phyloP scores from a whole-genome alignment of 2,113 vertebrate species.

The Entomyzon cyanotis region DNA sequence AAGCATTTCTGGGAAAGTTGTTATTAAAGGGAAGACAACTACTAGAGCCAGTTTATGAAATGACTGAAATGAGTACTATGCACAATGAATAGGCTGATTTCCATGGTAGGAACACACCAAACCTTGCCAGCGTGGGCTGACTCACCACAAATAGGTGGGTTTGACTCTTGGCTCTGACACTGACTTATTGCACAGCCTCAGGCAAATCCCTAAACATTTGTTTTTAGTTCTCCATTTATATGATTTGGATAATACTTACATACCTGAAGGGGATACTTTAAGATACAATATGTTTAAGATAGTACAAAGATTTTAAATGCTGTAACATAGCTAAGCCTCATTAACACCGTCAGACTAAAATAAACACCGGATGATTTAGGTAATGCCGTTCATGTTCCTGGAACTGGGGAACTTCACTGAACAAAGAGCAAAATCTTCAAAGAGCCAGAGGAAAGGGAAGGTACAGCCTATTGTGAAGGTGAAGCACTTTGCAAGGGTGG shows the following conservation, averaged over 20 bases:
- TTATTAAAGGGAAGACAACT: slow-evolving; percentile 36
- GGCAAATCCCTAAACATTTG: slow-evolving; percentile 30
- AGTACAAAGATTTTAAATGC: slow-evolving; percentile 37
- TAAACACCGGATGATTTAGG: slow-evolving; percentile 18
- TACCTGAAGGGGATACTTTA: slow-evolving; percentile 14
- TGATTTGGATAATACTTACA: slow-evolving; percentile 11
- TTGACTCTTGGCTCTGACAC: background rate
- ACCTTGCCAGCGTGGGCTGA: slow-evolving; percentile 39
- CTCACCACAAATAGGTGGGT: slow-evolving; percentile 42
- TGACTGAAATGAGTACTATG: background rate
- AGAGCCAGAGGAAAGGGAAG: background rate
- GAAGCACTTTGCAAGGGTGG: background rate
- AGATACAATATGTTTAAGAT: slow-evolving; percentile 37
- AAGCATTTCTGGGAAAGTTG: slow-evolving; percentile 13
- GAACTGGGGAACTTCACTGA: background rate
- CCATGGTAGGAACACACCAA: slow-evolving; percentile 18
- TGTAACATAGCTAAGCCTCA: slow-evolving; percentile 10
- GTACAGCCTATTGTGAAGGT: background rate
- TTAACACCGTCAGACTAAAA: background rate
- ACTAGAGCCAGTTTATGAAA: slow-evolving; percentile 13
- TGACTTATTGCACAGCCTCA: background rate
- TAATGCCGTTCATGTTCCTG: background rate
- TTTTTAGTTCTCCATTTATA: slow-evolving; percentile 25
- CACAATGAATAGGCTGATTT: slow-evolving; percentile 21
- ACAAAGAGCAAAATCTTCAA: slow-evolving; percentile 38